These are phyloP conservation scores for Lemur catta DNA, from an alignment of 2,797 vertebrate species.

Conservation along the genomic window DNA sequence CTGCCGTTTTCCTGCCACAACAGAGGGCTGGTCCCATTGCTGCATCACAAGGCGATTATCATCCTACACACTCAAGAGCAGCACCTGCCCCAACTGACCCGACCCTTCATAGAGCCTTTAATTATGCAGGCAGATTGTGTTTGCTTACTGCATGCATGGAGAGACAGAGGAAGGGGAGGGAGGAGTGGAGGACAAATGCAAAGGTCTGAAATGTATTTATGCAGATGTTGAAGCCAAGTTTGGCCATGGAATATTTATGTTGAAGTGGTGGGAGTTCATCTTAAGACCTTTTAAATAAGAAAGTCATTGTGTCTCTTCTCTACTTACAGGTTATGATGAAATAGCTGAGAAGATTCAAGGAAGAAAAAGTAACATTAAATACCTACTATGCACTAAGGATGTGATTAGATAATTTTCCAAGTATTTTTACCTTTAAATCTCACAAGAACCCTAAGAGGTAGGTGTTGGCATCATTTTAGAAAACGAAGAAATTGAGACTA, in stretches of 20 bases:
- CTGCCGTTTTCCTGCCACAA: background rate
- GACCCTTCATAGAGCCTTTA: background rate
- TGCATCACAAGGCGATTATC: background rate
- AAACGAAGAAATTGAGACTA: background rate
- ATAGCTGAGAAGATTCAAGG: background rate
- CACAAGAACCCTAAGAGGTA: background rate
- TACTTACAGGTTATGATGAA: background rate
- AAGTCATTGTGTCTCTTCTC: background rate
- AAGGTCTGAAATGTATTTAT: background rate
- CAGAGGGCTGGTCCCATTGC: background rate
- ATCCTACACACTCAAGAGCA: background rate
- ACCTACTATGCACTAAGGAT: fast-evolving
- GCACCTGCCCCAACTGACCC: background rate
- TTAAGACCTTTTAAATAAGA: background rate
- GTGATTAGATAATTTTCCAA: background rate
- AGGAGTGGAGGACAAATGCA: background rate
- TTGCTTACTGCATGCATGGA: background rate
- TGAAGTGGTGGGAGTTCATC: background rate
- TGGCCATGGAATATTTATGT: background rate
- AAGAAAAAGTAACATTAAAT: background rate
- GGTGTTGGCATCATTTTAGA: background rate
- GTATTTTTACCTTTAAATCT: background rate
- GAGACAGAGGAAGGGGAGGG: background rate
- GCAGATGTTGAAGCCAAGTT: background rate
- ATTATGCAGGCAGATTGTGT: background rate